A percentile compares a stretch with the other conserved stretches of the same genome.
phyloP scores from a whole-genome alignment of 2,797 vertebrate genomes.

The Danionella dracula region DNA sequence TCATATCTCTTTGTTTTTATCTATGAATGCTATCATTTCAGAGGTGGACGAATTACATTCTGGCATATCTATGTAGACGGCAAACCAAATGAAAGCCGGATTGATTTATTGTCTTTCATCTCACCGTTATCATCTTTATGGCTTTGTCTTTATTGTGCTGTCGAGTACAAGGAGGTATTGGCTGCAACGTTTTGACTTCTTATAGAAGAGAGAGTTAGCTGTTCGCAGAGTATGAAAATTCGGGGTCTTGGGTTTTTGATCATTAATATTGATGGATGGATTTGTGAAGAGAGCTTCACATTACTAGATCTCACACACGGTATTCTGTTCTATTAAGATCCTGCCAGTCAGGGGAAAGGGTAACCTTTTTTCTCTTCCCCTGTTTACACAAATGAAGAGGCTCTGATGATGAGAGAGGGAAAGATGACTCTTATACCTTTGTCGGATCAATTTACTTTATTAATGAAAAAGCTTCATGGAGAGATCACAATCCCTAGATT shows the following conservation, averaged over 20 bases:
- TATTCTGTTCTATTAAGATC: constrained; percentile 23
- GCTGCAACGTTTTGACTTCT: constrained; percentile 36
- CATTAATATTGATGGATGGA: constrained; percentile 40
- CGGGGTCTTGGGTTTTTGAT: constrained; percentile 10
- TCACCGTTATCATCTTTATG: constrained; percentile 56
- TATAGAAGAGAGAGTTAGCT: background rate
- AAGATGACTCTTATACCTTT: background rate
- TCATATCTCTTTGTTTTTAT: constrained; percentile 32
- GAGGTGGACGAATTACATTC: constrained; percentile 17
- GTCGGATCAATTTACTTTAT: constrained; percentile 27
- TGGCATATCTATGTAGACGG: constrained; percentile 29
- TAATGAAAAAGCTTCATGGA: constrained; percentile 26
- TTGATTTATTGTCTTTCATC: constrained; percentile 61
- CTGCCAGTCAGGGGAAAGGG: constrained; percentile 7
- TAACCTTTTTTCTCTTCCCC: constrained; percentile 10
- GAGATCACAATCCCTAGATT: constrained; percentile 30
- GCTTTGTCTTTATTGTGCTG: constrained; percentile 59
- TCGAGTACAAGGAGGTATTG: constrained; percentile 56
- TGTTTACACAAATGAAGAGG: constrained; percentile 2
- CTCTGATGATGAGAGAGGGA: background rate
- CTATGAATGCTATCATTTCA: constrained; percentile 23
- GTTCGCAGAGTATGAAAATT: background rate
- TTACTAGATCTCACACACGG: constrained; percentile 6
- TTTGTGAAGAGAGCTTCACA: constrained; percentile 17
- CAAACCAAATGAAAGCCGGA: constrained; percentile 51